Evolutionary conservation across 2,797 vertebrate species (phyloP), one percentile per base, ranked within the genome.

Genomic region (Coreius guichenoti): DNA sequence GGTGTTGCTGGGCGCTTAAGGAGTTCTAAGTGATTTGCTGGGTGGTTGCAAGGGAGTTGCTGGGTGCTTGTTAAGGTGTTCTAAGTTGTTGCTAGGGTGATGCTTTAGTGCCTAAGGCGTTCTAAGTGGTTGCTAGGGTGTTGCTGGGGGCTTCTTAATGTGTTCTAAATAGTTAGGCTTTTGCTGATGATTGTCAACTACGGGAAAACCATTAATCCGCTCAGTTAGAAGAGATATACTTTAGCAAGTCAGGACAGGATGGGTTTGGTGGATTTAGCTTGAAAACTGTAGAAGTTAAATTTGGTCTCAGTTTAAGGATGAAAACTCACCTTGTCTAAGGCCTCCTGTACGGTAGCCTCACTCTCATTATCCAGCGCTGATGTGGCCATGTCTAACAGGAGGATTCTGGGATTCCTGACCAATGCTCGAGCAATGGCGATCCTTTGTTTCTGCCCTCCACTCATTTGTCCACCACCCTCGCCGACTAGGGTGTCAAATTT

Each of bases 371-470:
- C 96, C 79, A 96, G 87, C 12, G 96, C 96, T 21, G 95, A 96
- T 7, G 95, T 96, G 73, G 95, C 95, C 95, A 96, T 96, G 67
- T 96, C 95, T 82, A 96, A 87, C 80, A 96, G 91, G 67, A 96
- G 93, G 87, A 96, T 95, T 88, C 90, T 93, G 26, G 96, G 95
- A 86, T 96, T 96, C 83, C 95, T 91, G 84, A 96, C 92, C 81
- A 96, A 89, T 67, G 95, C 95, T 88, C 95, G 91, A 87, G 95
- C 95, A 0, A 96, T 96, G 26, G 95, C 95, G 33, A 96, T 96
- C 89, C 95, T 94, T 91, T 96, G 95, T 83, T 96, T 96, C 88
- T 96, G 95, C 33, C 95, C 95, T 86, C 96, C 96, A 45, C 96
- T 96, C 95, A 96, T 95, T 91, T 96, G 96, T 21, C 95, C 94